A percentile compares a stretch with the other conserved stretches of the same genome.
These are phyloP conservation scores for Hemicrepidius hirtus DNA, from an alignment of 2,888 invertebrate genomes.

Conservation along the genomic window DNA sequence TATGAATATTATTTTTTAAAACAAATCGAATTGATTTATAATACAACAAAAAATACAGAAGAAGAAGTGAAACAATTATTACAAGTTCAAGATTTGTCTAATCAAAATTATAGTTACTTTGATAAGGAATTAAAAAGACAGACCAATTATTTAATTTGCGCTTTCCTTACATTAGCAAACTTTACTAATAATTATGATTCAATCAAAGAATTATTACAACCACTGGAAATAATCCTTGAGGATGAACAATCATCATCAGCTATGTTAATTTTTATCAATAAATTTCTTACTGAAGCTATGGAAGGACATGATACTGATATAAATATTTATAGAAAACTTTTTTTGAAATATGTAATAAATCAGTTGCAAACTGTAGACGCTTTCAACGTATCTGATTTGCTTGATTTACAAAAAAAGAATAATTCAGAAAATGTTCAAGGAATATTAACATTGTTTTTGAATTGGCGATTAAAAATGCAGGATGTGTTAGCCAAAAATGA, in stretches of 20 bases:
- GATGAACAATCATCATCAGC: not conserved
- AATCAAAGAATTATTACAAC: not conserved
- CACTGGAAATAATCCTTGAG: not conserved
- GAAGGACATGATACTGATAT: not conserved
- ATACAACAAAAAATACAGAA: not conserved
- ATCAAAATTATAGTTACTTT: not conserved
- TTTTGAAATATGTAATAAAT: not conserved
- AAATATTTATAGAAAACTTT: not conserved
- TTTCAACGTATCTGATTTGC: not conserved
- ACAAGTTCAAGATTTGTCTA: not conserved
- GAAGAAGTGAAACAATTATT: too few species aligned
- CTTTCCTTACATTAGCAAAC: conserved; percentile 1
- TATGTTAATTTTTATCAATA: not conserved
- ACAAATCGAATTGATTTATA: not conserved
- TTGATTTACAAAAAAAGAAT: not conserved
- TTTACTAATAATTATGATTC: not conserved
- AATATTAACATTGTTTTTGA: not conserved
- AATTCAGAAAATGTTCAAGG: not conserved
- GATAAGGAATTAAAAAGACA: not conserved
- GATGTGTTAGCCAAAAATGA: not conserved
- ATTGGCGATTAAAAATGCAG: not conserved
- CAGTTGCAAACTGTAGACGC: not conserved
- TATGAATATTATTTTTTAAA: not conserved
- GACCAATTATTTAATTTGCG: not conserved
- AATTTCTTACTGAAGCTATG: not conserved